These are phyloP conservation scores for Heterodera carotae DNA, from an alignment of 1,140 invertebrate genomes.

Conservation along the genomic window DNA sequence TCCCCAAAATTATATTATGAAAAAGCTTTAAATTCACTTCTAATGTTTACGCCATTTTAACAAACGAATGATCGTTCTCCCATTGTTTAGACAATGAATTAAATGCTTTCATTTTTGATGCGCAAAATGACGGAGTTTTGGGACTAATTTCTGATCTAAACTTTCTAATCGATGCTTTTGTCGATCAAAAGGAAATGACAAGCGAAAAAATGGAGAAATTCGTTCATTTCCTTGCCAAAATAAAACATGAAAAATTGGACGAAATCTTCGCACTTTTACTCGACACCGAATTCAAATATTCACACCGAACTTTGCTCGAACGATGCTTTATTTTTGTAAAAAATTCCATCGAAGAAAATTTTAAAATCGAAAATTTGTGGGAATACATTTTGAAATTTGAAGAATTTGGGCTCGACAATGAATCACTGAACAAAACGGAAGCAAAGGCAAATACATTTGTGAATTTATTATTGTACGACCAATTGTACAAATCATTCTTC, in stretches of 20 bases:
- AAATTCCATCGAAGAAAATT: background rate
- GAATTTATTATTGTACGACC: background rate
- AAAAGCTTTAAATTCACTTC: too few relatives aligned
- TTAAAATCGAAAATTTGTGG: background rate
- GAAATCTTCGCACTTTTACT: background rate
- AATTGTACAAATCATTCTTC: background rate
- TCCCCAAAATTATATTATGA: too few relatives aligned
- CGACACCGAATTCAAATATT: background rate
- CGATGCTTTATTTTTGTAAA: background rate
- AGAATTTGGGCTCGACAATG: background rate
- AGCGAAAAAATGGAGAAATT: background rate
- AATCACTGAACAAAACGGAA: background rate
- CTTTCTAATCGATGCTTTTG: background rate
- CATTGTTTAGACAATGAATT: background rate
- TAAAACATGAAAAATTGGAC: background rate
- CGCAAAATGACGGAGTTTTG: background rate
- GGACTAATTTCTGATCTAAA: background rate
- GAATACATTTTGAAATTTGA: background rate
- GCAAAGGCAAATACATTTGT: background rate
- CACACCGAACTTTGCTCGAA: background rate
- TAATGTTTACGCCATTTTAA: too few relatives aligned
- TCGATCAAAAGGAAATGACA: background rate
- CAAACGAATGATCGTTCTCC: too few relatives aligned
- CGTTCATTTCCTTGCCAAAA: background rate
- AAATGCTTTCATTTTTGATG: background rate